A percentile compares a stretch with the other conserved stretches of the same genome.
These are phyloP conservation scores for Cremastinae sp. DNA, from an alignment of 2,888 invertebrate genomes.

Conservation along the genomic window DNA sequence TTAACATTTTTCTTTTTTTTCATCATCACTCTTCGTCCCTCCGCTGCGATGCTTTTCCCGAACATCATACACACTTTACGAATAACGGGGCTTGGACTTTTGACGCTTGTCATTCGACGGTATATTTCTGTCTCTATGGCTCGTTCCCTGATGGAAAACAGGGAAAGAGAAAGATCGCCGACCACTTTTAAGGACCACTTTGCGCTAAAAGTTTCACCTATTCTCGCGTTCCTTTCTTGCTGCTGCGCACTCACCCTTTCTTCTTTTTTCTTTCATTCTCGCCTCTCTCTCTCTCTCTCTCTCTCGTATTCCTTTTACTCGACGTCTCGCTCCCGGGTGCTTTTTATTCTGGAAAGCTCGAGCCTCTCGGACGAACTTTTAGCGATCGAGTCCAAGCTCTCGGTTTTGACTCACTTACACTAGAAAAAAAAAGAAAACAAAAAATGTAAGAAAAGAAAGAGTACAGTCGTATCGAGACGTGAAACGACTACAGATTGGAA, in stretches of 20 bases:
- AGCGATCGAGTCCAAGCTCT: constrained; percentile 37
- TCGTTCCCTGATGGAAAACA: constrained; percentile 34
- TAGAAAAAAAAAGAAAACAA: constrained; percentile 15
- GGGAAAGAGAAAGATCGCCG: constrained; percentile 56
- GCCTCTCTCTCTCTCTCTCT: background rate
- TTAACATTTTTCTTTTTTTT: constrained; percentile 41
- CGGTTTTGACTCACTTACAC: constrained; percentile 48
- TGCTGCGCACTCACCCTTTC: constrained; percentile 55
- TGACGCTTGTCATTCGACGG: constrained; percentile 69
- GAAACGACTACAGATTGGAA: constrained; percentile 35
- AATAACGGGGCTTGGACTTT: constrained; percentile 71
- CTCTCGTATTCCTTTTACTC: constrained; percentile 34
- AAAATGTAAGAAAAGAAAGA: constrained; percentile 1
- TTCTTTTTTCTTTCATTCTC: constrained; percentile 25
- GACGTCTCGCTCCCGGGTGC: constrained; percentile 7
- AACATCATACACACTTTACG: constrained; percentile 51
- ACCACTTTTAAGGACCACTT: constrained; percentile 70
- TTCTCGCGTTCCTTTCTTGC: constrained; percentile 58
- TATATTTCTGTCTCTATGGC: constrained; percentile 56
- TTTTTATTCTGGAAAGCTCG: constrained; percentile 35
- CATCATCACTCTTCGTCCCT: constrained; percentile 14
- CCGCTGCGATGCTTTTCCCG: constrained; percentile 41
- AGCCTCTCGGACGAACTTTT: constrained; percentile 48
- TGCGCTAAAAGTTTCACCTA: constrained; percentile 70
- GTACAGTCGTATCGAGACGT: constrained; percentile 12